Base-by-base conservation (phyloP, 2,888 invertebrate species). In the Oxyteleia sp. region DNA sequence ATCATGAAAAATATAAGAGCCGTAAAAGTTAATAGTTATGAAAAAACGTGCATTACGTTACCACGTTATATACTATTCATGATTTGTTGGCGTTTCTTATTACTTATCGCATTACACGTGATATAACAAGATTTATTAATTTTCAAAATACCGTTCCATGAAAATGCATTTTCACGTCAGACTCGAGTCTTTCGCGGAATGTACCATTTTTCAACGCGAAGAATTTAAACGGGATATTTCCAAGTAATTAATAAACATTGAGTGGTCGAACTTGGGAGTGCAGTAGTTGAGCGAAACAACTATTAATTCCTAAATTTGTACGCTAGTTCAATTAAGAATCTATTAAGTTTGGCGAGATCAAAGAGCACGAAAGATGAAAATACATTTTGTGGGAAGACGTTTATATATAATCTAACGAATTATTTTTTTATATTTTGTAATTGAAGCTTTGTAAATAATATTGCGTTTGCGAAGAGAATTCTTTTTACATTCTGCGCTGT, bases 281-380 rank as follows among this genome's bases (percentile, higher is more conserved):
- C 13, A 16, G 57, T 8, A 45, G 43, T 61, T 15, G n/a, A 45
- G 45, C 45, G 29, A 29, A 61, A 43, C 45, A 61, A 61, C 45
- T 61, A 45, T 61, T 61, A 29, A 61, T 59, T 59, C 26, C 41
- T 45, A 61, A 61, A 61, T 61, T 61, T 61, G 8, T 45, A 29
- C 61, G 45, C 29, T 45, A 61, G 61, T 61, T 61, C 29, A 61
- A 61, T 61, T 61, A 61, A 61, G 61, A 45, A 61, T 61, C 45
- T 29, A 61, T 61, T 45, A 61, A 61, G 45, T 61, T 61, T 29
- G 29, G 61, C 43, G 29, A 61, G 61, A 61, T 61, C 29, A 61
- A 61, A 61, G 61, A 26, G 15, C 11, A 7, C 10, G 45, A 45
- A 32, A 43, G 29, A 45, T 45, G 29, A 45, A 61, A 61, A 45